Percentiles rank a stretch among this genome's conserved stretches.
Evolutionary conservation across 2,888 invertebrate species (phyloP).

Genomic region (Pilophorus perplexus): DNA sequence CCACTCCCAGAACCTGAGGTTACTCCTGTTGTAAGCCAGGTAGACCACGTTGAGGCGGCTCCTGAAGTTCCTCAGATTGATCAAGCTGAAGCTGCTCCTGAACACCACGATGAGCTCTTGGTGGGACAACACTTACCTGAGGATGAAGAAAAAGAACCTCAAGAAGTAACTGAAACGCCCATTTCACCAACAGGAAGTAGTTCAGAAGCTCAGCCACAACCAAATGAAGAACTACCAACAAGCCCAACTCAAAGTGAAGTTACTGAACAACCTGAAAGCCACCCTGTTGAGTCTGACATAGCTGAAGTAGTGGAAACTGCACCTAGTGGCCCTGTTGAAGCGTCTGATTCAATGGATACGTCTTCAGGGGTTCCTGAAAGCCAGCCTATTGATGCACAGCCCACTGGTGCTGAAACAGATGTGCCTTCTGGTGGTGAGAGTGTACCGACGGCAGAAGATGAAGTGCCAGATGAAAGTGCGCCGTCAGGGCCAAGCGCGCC

Average conservation of each 20-base stretch:
- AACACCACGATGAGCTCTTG: too few species aligned
- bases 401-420: not conserved
- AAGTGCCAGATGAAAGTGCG: not conserved
- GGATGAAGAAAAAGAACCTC: too few species aligned
- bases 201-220: slow-evolving; percentile 41
- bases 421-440: not conserved
- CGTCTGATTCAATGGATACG: not conserved
- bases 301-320: not conserved
- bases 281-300: slow-evolving; percentile 29
- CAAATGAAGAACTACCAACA: not conserved
- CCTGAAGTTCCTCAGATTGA: too few species aligned
- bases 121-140: too few species aligned
- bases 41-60: too few species aligned
- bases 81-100: too few species aligned
- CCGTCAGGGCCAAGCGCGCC: slow-evolving; percentile 5
- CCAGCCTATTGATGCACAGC: not conserved
- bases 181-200: slow-evolving; percentile 46
- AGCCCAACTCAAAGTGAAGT: too few species aligned
- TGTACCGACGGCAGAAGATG: slow-evolving; percentile 3
- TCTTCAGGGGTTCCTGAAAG: not conserved
- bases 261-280: slow-evolving; percentile 10
- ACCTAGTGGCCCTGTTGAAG: too few species aligned
- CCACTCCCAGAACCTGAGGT: too few species aligned
- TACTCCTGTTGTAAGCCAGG: too few species aligned
- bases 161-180: too few species aligned